Base-by-base conservation (phyloP, 1,140 invertebrate genomes). In the Asbolus verrucosus region DNA sequence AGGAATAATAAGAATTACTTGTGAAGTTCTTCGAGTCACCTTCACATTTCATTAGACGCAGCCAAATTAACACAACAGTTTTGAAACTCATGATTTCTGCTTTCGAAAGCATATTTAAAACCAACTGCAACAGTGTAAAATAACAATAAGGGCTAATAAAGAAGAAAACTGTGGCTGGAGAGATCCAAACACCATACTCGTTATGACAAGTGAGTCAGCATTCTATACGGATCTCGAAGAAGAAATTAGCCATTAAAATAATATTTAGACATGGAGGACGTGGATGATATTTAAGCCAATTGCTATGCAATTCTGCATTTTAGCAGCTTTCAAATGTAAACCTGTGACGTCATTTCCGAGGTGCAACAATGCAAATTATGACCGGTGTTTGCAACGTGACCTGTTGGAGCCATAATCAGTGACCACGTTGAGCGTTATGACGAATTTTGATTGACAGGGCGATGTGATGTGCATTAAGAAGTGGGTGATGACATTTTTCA, bases 191-290 rank as follows among this genome's bases (percentile, higher is more conserved):
- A 66, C 36, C 63, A 41, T 18, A 66, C 63, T 70, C 68, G 68
- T 70, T 70, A 70, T 65, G 68, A 65, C 62, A 70, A 54, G 39
- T 70, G 68, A 70, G 14, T 63, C 68, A 70, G 68, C 68, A 59
- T 13, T 70, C 33, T 59, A 15, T 13, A 41, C 39, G 15, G 41
- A 70, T 59, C 41, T 27, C 19, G 21, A 38, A 16, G 39, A 24
- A 27, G 43, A 33, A 65, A 33, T 70, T 63, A 63, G 24, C 60
- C 43, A 65, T 70, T 70, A 41, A 41, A 54, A 70, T 61, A 65
- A 70, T 70, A 70, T 70, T 70, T 65, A 70, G 61, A 70, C 61
- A 27, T 65, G 46, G 46, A 54, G 46, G 46, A 54, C 18, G 46
- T 54, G 11, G 31, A 38, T 36, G 60, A 62, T 62, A 41, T 62